Evolutionary conservation across 2,888 invertebrate species (phyloP).

Genomic region (Geophilus truncorum): DNA sequence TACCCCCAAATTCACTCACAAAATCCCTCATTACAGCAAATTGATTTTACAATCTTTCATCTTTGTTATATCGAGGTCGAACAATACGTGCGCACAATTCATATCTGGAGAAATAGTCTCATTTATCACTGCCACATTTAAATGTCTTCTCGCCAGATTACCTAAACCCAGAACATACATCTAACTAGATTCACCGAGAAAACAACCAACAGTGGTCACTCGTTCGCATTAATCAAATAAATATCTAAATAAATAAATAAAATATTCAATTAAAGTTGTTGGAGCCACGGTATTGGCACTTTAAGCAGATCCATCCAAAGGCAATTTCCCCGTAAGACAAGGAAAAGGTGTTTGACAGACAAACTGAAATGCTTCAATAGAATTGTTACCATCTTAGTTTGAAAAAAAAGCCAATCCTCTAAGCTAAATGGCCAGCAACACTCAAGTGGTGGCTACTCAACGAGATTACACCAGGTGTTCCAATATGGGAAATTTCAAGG

Average conservation of each 20-base stretch:
- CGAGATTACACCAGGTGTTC: conserved; percentile 18
- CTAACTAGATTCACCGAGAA: not conserved
- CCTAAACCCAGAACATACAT: not conserved
- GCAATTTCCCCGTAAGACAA: not conserved
- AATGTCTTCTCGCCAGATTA: not conserved
- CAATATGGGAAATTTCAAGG: conserved; percentile 14
- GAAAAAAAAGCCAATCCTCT: conserved; percentile 1
- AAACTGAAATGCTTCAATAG: not conserved
- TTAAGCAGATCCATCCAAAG: not conserved
- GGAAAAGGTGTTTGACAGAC: conserved; percentile 10
- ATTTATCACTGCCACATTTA: conserved; percentile 1
- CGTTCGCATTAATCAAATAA: not conserved
- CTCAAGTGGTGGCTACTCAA: conserved; percentile 27
- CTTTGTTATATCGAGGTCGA: too few relatives aligned
- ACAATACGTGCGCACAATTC: not conserved
- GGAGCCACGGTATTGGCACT: not conserved
- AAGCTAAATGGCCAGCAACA: conserved; percentile 25
- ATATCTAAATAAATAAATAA: not conserved
- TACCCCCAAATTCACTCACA: too few relatives aligned
- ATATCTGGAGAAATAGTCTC: not conserved
- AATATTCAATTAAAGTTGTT: too few relatives aligned
- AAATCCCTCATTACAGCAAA: too few relatives aligned
- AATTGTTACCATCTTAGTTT: not conserved
- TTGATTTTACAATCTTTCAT: too few relatives aligned
- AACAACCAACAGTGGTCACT: not conserved